Conservation (phyloP, 2,888 invertebrate species). For the Tipula helvola region DNA sequence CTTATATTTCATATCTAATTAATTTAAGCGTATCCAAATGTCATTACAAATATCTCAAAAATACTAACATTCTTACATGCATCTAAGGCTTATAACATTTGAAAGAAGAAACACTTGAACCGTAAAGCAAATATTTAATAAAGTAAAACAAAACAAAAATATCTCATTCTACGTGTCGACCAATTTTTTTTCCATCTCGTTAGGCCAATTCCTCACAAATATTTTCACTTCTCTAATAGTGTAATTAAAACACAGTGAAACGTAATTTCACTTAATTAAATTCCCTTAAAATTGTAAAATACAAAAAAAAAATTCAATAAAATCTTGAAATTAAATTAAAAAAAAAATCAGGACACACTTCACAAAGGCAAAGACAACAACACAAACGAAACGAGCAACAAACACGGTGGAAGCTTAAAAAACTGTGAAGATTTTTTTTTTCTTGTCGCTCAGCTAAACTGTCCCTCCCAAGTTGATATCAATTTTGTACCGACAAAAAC, state of each 20-base stretch:
- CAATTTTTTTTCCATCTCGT: not conserved
- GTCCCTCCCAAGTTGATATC: not conserved
- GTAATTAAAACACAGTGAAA: not conserved
- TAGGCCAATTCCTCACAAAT: not conserved
- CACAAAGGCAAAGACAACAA: not conserved
- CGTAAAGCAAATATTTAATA: not conserved
- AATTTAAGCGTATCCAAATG: not conserved
- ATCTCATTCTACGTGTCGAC: not conserved
- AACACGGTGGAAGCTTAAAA: not conserved
- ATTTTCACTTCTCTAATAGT: not conserved
- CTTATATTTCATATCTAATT: not conserved
- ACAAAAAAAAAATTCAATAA: not conserved
- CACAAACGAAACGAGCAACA: not conserved
- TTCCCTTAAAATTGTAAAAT: not conserved
- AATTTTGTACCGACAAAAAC: not conserved
- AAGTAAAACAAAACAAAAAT: not conserved
- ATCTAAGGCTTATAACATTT: not conserved
- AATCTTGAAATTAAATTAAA: not conserved
- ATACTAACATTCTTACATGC: not conserved
- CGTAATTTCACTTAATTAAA: constrained; percentile 4
- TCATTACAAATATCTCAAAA: not conserved
- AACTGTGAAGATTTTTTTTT: not conserved
- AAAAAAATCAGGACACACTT: not conserved
- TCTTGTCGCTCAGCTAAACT: not conserved
- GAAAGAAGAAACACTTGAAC: not conserved